phyloP scores from a whole-genome alignment of 2,888 invertebrate species.

The Psococerastis gibbosa region DNA sequence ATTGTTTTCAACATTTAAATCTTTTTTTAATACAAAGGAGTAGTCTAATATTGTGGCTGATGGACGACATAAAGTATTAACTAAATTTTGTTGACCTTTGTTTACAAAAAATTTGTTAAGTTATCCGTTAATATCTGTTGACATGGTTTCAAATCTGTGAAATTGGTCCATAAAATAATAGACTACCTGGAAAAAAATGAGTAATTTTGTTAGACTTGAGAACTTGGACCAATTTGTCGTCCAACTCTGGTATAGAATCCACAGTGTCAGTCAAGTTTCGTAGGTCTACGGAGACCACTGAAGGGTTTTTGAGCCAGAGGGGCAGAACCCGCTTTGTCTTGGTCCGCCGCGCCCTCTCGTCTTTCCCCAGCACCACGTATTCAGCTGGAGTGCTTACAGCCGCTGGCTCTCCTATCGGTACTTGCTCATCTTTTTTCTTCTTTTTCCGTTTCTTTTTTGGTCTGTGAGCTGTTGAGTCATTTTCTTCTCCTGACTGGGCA shows the following conservation, averaged over 20 bases:
- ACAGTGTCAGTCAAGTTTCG: slow-evolving; percentile 33
- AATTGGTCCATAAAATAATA: too few species aligned
- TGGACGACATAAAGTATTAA: slow-evolving; percentile 2
- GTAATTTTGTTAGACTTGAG: slow-evolving; percentile 50
- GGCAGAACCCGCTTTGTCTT: slow-evolving; percentile 59
- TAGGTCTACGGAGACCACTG: slow-evolving; percentile 53
- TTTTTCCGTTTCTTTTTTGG: background rate
- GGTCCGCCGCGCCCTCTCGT: slow-evolving; percentile 18
- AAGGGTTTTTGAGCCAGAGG: slow-evolving; percentile 69
- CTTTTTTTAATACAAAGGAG: too few species aligned
- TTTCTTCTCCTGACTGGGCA: slow-evolving; percentile 9
- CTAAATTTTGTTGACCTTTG: background rate
- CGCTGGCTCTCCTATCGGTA: background rate
- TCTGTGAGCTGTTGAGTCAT: slow-evolving; percentile 4
- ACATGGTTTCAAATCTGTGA: too few species aligned
- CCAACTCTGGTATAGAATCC: slow-evolving; percentile 40
- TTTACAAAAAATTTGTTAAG: background rate
- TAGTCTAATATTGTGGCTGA: too few species aligned
- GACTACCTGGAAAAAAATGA: slow-evolving; percentile 51
- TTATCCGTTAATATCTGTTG: too few species aligned
- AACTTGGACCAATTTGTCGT: slow-evolving; percentile 37
- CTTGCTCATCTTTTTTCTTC: background rate
- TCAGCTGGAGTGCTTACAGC: slow-evolving; percentile 12
- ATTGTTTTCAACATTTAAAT: too few species aligned
- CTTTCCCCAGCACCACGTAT: slow-evolving; percentile 27